Evolutionary conservation across 2,113 vertebrate genomes (phyloP), one percentile per base, ranked within the genome.

Genomic region (Coracopsis vasa): DNA sequence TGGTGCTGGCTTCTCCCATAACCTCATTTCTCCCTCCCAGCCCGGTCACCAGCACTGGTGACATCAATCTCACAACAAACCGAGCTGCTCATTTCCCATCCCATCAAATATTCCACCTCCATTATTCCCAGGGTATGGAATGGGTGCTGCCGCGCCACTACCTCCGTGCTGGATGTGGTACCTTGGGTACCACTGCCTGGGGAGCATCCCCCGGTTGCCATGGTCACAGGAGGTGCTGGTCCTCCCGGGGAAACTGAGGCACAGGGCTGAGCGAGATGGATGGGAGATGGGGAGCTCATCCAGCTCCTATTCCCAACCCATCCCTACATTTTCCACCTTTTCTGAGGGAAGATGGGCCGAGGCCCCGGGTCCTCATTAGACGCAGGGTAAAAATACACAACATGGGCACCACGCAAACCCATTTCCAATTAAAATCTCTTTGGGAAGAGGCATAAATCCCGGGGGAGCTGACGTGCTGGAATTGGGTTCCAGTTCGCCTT

Each of bases 1-100:
- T 2, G 3, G 6, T 35, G 9, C n/a, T 18, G 3, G 11, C 42
- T 41, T n/a, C 25, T n/a, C 71, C 61, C 6, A 5, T 41, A 41
- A 48, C 44, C 37, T 35, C 72, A 31, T 51, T 77, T 58, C 20
- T 31, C 31, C 13, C 13, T 35, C 41, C 62, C 83, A 2, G 44
- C 44, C 61, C 3, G 1, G 35, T 92, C 65, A 65, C 96, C 95
- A 96, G 97, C 94, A 65, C 86, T 82, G 88, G 85, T 97, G 97
- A 97, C 98, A 97, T 96, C 96, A 93, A 95, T 96, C 98, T 97
- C 97, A 95, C 97, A 94, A 95, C 95, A 98, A 97, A 97, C 96
- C 95, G 95, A 98, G 97, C 97, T 96, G 95, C 97, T 97, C 80
- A 60, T 96, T 97, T 97, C 97, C 97, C 71, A 45, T 93, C 96